Evolutionary conservation across 2,888 invertebrate species (phyloP), one percentile per base, ranked within the genome.

Genomic region (Epirrhoe tristata): DNA sequence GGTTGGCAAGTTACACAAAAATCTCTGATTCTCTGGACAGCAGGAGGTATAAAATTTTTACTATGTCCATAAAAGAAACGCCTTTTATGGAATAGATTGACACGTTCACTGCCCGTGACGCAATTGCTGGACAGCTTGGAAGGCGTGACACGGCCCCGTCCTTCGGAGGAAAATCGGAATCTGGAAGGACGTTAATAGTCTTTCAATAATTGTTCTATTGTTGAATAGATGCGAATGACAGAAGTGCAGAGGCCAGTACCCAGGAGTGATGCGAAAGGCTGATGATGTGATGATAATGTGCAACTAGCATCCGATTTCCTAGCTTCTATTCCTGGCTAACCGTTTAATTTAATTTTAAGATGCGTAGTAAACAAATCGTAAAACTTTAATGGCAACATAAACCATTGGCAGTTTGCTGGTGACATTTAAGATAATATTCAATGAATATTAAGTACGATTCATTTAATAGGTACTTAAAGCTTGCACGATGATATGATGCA

Each of bases 1-100:
- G 66, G 56, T 24, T 54, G 57, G 53, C 55, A 51, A 59, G 50
- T 58, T 32, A 59, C 58, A 66, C 66, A n/a, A 61, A 70, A 66
- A 72, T 70, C 63, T 54, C 63, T 54, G 63, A 72, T 71, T 66
- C 63, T 64, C 36, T 53, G 67, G 63, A 70, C 32, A 66, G 24
- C 24, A 24, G n/a, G n/a, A 24, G 24, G 24, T 1, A 24, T 24
- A 24, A 24, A 24, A 24, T 24, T 1, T 1, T 24, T 24, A 3
- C 24, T 24, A 3, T 24, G 1, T 24, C 24, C n/a, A n/a, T n/a
- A n/a, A n/a, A n/a, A n/a, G n/a, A n/a, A n/a, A n/a, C n/a, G n/a
- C n/a, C 24, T 24, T 24, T 24, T 24, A 24, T 24, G 24, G 24
- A 24, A 24, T 24, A n/a, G n/a, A 24, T 24, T 24, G 24, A 3